Conservation (phyloP, 2,113 vertebrate species). For the Sciurus niger region DNA sequence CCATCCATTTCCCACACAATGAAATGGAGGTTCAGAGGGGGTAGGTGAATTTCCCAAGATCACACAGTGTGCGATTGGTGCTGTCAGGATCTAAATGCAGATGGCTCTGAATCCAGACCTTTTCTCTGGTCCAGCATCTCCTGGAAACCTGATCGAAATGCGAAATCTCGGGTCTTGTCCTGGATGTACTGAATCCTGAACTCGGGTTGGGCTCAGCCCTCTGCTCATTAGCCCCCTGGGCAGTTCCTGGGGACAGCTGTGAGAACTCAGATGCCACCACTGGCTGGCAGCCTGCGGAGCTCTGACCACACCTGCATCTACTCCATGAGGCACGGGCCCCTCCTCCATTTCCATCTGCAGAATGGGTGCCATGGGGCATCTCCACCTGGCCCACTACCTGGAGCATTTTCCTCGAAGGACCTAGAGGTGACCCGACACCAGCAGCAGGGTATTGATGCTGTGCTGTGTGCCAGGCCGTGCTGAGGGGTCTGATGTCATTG, state of each 20-base stretch:
- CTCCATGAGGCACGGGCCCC: rapidly evolving
- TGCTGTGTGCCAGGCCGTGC: rapidly evolving
- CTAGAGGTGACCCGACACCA: rapidly evolving
- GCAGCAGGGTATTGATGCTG: rapidly evolving
- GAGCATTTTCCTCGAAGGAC: background rate
- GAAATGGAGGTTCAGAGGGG: slow-evolving; percentile 60
- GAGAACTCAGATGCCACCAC: background rate
- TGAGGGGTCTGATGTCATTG: rapidly evolving
- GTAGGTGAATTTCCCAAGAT: background rate
- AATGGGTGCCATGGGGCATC: rapidly evolving
- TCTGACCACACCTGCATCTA: rapidly evolving
- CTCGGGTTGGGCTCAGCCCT: background rate
- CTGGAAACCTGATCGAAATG: background rate
- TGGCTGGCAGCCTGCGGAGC: background rate
- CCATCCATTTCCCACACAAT: background rate
- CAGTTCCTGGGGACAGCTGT: background rate
- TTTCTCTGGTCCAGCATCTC: background rate
- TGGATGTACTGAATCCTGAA: background rate
- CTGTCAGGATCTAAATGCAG: background rate
- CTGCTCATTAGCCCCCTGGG: rapidly evolving
- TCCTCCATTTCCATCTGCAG: background rate
- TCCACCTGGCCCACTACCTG: background rate
- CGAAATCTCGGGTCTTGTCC: background rate
- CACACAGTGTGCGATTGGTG: background rate
- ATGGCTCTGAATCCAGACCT: background rate